Base-by-base conservation (phyloP, 92 coral and sea anemone genomes). In the Parazoanthus darwini region DNA sequence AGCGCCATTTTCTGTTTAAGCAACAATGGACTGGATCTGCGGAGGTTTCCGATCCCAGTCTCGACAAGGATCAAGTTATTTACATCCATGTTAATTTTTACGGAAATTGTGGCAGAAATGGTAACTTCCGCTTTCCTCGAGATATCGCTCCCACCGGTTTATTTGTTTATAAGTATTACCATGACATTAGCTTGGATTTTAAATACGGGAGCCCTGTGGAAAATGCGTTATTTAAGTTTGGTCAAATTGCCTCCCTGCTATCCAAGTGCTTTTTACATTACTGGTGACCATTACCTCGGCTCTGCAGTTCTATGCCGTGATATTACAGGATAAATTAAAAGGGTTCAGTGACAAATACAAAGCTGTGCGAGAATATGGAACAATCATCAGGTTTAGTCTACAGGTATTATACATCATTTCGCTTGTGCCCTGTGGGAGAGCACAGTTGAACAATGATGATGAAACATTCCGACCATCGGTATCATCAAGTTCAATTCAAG, bases 171-270 rank as follows among this genome's bases (percentile, higher is more conserved):
- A 3, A 71, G 89, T 89, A 85, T 89, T 25, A 77, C 95, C 6
- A 73, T 94, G 20, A 89, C 90, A 25, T 25, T 95, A 35, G 91
- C 98, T 9, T 97, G 99, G 99, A 85, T 92, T 56, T 48, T 92
- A 35, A 94, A 93, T 59, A 86, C 93, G 22, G 79, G 63, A 26
- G 91, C 92, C 39, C 50, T 93, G 35, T 93, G 98, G 98, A 95
- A 88, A 87, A 87, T 88, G 78, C 90, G 96, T 71, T 78, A 90
- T 43, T 74, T 86, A 18, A 80, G 91, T 79, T 80, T 93, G 11
- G 36, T 90, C 46, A 92, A 86, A 65, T 85, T 80, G 94, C 66
- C 87, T 93, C 11, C 90, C 98, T 39, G 43, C 78, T 3, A 1
- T 91, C 66, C 93, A 90, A 38, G 76, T 93, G 23, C 20, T 88